Conservation (phyloP, 2,888 invertebrate genomes). For the Stegophylla sp. region DNA sequence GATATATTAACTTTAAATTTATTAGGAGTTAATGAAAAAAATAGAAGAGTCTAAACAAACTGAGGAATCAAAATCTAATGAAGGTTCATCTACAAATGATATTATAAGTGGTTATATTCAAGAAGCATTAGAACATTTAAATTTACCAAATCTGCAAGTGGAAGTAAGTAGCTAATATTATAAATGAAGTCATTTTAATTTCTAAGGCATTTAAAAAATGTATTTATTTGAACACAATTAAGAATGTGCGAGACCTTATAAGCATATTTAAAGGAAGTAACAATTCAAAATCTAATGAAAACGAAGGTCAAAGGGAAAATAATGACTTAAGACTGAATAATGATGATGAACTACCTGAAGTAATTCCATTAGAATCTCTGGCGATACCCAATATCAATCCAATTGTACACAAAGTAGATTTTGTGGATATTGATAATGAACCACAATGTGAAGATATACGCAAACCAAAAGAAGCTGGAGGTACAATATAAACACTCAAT, state of each 20-base stretch:
- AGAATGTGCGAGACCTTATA: too few species aligned
- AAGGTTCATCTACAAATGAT: too few species aligned
- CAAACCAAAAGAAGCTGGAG: constrained; percentile 56
- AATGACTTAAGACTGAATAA: not conserved
- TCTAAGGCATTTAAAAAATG: not conserved
- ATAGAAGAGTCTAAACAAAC: too few species aligned
- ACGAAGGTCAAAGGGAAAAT: not conserved
- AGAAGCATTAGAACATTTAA: too few species aligned
- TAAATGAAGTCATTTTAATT: not conserved
- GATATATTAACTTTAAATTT: too few species aligned
- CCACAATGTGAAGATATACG: constrained; percentile 25
- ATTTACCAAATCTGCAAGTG: not conserved
- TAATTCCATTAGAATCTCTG: not conserved
- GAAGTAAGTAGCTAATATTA: not conserved
- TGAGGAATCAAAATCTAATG: too few species aligned
- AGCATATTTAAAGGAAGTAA: too few species aligned
- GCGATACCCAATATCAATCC: too few species aligned
- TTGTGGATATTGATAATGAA: not conserved
- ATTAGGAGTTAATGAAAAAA: too few species aligned
- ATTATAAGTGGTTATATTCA: too few species aligned
- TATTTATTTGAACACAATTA: too few species aligned
- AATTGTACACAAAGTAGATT: not conserved
- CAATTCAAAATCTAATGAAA: not conserved
- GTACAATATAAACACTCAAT: not conserved
- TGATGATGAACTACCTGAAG: not conserved